phyloP scores from a whole-genome alignment of 2,797 vertebrate genomes.

The Pampus argenteus region DNA sequence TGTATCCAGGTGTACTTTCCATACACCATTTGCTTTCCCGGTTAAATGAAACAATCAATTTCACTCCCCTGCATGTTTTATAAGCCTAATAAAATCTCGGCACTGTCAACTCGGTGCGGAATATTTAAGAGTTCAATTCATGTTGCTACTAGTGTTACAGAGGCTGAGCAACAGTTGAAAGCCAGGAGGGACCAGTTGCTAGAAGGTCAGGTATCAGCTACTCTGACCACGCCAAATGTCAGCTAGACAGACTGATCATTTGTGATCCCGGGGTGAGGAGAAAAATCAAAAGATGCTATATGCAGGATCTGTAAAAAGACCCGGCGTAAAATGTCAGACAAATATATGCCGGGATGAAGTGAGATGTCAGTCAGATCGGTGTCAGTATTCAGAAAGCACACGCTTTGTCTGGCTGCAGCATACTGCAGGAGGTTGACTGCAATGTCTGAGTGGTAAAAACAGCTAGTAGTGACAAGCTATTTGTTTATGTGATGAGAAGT shows the following conservation, averaged over 20 bases:
- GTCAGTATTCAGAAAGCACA: slow-evolving; percentile 49
- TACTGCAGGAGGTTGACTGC: not conserved
- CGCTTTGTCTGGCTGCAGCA: not conserved
- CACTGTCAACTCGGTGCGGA: slow-evolving; percentile 44
- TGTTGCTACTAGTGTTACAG: slow-evolving; percentile 11
- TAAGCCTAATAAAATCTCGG: slow-evolving; percentile 58
- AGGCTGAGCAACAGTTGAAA: slow-evolving; percentile 40
- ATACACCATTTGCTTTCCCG: slow-evolving; percentile 37
- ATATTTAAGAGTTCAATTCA: slow-evolving; percentile 66
- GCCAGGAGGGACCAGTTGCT: slow-evolving; percentile 46
- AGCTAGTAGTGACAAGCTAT: not conserved
- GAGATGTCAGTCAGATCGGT: slow-evolving; percentile 62
- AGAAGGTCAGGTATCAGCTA: slow-evolving; percentile 77
- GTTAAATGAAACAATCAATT: slow-evolving; percentile 66
- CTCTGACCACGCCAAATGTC: slow-evolving; percentile 76
- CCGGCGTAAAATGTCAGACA: slow-evolving; percentile 71
- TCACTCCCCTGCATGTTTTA: slow-evolving; percentile 61
- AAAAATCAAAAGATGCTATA: slow-evolving; percentile 63
- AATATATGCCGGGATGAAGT: slow-evolving; percentile 55
- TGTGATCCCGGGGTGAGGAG: slow-evolving; percentile 52
- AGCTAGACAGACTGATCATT: slow-evolving; percentile 73
- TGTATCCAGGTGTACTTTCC: slow-evolving; percentile 50
- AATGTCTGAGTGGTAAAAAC: not conserved
- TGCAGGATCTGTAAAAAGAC: slow-evolving; percentile 59
- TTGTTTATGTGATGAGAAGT: slow-evolving; percentile 2